phyloP scores from a whole-genome alignment of 2,113 vertebrate genomes.

The Prunella fulvescens region DNA sequence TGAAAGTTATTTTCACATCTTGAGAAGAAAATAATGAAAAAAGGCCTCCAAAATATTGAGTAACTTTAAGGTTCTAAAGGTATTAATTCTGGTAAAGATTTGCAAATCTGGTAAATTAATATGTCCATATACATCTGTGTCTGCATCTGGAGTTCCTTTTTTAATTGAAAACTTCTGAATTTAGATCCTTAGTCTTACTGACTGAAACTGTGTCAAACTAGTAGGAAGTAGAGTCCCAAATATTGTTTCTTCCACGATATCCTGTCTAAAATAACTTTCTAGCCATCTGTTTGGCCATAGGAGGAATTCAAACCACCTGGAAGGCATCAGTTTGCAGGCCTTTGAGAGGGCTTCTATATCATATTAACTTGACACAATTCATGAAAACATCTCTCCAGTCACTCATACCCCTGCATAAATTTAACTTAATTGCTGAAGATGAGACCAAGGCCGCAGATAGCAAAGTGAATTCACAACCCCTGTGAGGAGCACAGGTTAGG shows the following conservation, averaged over 20 bases:
- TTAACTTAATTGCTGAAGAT: not conserved
- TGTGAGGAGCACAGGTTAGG: not conserved
- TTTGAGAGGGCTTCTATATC: not conserved
- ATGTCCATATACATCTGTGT: not conserved
- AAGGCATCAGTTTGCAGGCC: not conserved
- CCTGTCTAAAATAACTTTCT: not conserved
- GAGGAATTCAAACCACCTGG: not conserved
- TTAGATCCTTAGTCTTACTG: not conserved
- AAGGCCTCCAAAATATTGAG: not conserved
- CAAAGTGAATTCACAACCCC: not conserved
- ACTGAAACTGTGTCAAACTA: not conserved
- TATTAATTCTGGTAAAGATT: not conserved
- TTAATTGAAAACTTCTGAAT: not conserved
- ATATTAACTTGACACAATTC: not conserved
- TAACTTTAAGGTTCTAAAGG: not conserved
- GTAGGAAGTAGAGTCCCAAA: not conserved
- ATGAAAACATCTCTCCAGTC: not conserved
- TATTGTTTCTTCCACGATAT: not conserved
- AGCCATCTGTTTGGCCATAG: not conserved
- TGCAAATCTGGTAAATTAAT: not conserved
- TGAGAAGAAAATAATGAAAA: not conserved
- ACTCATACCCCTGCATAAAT: not conserved
- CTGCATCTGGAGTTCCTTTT: not conserved
- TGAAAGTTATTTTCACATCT: not conserved
- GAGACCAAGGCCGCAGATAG: not conserved